Evolutionary conservation across 2,888 invertebrate species (phyloP).

Genomic region (Taphrorychus bicolor): DNA sequence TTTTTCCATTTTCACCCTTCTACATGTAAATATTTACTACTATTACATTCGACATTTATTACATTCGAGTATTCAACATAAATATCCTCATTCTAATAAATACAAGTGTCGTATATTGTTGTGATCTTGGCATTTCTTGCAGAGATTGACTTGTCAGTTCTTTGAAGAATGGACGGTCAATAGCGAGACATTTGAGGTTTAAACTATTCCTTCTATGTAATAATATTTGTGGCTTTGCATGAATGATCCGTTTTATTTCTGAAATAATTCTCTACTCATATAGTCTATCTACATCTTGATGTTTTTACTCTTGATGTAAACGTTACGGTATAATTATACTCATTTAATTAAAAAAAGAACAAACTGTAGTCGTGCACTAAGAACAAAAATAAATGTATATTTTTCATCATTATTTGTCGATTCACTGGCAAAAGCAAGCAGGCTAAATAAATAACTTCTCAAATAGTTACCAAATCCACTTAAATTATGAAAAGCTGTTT

Average conservation of each 20-base stretch:
- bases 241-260: background rate
- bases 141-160: too few relatives aligned
- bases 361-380: background rate
- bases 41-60: too few relatives aligned
- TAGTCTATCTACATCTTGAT: background rate
- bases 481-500: too few relatives aligned
- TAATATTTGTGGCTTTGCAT: background rate
- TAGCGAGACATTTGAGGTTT: background rate
- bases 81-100: too few relatives aligned
- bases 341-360: background rate
- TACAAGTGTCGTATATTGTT: too few relatives aligned
- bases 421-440: background rate
- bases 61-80: too few relatives aligned
- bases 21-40: too few relatives aligned
- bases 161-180: too few relatives aligned
- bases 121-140: too few relatives aligned
- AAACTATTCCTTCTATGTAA: background rate
- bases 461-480: too few relatives aligned
- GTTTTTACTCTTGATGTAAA: constrained; percentile 9
- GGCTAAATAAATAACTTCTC: too few relatives aligned
- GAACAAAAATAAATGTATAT: background rate
- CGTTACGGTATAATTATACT: background rate
- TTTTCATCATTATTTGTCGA: background rate
- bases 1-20: too few relatives aligned
- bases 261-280: background rate